These are phyloP conservation scores for Harpagifer antarcticus DNA, from an alignment of 2,797 vertebrate species.

Conservation along the genomic window DNA sequence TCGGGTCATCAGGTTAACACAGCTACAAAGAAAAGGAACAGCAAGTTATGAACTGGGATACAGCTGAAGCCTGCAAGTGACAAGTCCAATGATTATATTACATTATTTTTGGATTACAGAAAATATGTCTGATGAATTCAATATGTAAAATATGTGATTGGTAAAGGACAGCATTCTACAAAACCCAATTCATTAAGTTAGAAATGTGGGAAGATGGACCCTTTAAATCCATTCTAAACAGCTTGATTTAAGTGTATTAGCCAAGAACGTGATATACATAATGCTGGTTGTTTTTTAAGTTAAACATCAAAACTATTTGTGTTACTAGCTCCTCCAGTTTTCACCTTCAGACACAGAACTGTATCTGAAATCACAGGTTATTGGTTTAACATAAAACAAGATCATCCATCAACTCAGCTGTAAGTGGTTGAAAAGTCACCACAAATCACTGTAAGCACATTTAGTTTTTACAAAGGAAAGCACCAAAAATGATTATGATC, in stretches of 20 bases:
- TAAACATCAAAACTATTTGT: not conserved
- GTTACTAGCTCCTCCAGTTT: not conserved
- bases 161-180: too few species aligned
- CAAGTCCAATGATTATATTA: too few species aligned
- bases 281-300: not conserved
- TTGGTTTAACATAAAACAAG: slow-evolving; percentile 8
- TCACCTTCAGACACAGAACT: not conserved
- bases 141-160: too few species aligned
- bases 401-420: not conserved
- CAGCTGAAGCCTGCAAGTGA: too few species aligned
- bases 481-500: not conserved
- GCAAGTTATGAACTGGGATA: not conserved
- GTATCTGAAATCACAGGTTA: not conserved
- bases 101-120: too few species aligned
- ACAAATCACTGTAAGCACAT: not conserved
- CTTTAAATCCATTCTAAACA: not conserved
- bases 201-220: not conserved
- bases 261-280: not conserved
- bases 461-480: too few species aligned
- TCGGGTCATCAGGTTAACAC: not conserved
- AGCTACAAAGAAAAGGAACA: not conserved
- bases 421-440: slow-evolving; percentile 3
- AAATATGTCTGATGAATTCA: too few species aligned
- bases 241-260: not conserved
- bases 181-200: too few species aligned